A percentile compares a stretch with the other conserved stretches of the same genome.
Conservation (phyloP, 2,888 invertebrate species). For the Empis stercorea region DNA sequence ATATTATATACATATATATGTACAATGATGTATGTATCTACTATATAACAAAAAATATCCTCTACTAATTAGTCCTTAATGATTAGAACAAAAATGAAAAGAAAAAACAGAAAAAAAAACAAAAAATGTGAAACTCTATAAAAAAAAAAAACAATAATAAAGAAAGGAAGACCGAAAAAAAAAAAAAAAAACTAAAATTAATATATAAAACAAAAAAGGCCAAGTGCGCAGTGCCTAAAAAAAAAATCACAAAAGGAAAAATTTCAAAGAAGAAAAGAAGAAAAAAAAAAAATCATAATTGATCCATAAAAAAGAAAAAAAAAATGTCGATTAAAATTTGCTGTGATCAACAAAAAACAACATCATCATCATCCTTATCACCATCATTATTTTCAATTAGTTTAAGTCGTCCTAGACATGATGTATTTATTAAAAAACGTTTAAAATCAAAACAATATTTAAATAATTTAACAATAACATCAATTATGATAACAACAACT, state of each 20-base stretch:
- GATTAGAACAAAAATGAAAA: too few relatives aligned
- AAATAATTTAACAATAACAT: not conserved
- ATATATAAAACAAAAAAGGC: too few relatives aligned
- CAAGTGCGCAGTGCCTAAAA: not conserved
- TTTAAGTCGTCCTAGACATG: conserved; percentile 16
- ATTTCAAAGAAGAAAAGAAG: not conserved
- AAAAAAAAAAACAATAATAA: too few relatives aligned
- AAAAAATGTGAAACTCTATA: too few relatives aligned
- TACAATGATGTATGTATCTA: too few relatives aligned
- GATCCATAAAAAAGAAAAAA: conserved; percentile 5
- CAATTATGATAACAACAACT: not conserved
- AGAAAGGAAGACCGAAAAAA: too few relatives aligned
- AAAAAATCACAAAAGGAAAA: not conserved
- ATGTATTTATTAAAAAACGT: conserved; percentile 15
- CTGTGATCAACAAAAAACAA: conserved; percentile 11
- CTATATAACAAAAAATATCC: too few relatives aligned
- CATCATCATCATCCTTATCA: too few relatives aligned
- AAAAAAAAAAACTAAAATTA: too few relatives aligned
- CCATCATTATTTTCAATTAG: conserved; percentile 9
- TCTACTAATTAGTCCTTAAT: too few relatives aligned
- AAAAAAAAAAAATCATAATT: conserved; percentile 1
- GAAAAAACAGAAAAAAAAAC: too few relatives aligned
- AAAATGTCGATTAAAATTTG: conserved; percentile 16
- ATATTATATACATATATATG: too few relatives aligned
- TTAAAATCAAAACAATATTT: conserved; percentile 7